Evolutionary conservation across 2,888 invertebrate genomes (phyloP), one percentile per base, ranked within the genome.

Genomic region (Patella ulyssiponensis): DNA sequence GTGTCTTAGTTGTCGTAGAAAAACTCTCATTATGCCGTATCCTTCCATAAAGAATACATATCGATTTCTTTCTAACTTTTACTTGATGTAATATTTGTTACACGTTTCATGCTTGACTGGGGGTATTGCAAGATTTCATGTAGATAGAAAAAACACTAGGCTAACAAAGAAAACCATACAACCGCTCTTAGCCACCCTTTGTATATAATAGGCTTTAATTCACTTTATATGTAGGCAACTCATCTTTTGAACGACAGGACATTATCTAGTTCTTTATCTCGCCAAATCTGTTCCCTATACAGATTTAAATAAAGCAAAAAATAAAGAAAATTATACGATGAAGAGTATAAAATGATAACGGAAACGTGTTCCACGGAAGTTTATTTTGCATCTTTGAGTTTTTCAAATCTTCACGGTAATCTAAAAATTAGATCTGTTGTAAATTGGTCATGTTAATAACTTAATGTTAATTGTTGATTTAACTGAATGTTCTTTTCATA

Each of bases 161-260:
- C 23, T 20, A 64, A 23, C 20, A 64, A 64, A 23, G 23, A 64
- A 64, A 64, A 23, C 20, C 20, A 23, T 20, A 20, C 20, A 64
- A 23, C 64, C 64, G 20, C 64, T 64, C 23, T 64, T 64, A 64
- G 64, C 20, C 20, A 20, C 23, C 64, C 64, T 23, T 64, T 64
- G 23, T 64, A 64, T 64, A 23, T 64, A 20, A 64, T 23, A 64
- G 23, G 44, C 9, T 14, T 64, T 64, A 64, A 64, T 64, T 64
- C 64, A 64, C 64, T 64, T 64, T 64, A 23, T 64, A 64, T 64
- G 64, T 64, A 64, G 23, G 64, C 23, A 64, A 64, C 20, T 64
- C 64, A 64, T 23, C 64, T 64, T 64, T 44, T 44, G 44, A 44
- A 44, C 44, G 44, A 44, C 44, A 9, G 44, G 44, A 7, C 44